phyloP scores from a whole-genome alignment of 1,140 invertebrate genomes.

The Pseudomyrmex pallidus region DNA sequence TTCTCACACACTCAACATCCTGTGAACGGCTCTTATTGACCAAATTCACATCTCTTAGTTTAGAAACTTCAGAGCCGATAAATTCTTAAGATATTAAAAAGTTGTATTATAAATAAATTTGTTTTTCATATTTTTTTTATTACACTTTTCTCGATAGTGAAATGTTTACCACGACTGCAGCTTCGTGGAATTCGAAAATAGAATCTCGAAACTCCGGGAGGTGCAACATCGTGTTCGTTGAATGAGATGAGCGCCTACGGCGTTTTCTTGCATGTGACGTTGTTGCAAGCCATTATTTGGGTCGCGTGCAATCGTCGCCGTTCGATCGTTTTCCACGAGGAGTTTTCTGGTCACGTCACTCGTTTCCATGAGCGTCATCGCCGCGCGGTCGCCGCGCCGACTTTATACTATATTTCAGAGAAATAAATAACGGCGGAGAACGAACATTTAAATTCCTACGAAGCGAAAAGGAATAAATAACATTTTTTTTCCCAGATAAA shows the following conservation, averaged over 20 bases:
- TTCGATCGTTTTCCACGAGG: conserved; percentile 41
- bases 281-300: conserved; percentile 49
- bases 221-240: neutral
- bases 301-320: conserved; percentile 48
- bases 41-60: too few relatives aligned
- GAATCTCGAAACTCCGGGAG: conserved; percentile 1
- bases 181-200: conserved; percentile 5
- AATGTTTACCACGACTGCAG: neutral
- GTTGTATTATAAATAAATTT: too few relatives aligned
- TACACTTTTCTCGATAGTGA: neutral
- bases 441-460: neutral
- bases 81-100: neutral
- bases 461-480: neutral
- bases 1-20: too few relatives aligned
- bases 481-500: too few relatives aligned
- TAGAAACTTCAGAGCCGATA: too few relatives aligned
- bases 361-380: conserved; percentile 48
- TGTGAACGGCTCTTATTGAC: too few relatives aligned
- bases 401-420: conserved; percentile 27
- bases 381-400: conserved; percentile 11
- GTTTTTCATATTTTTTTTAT: neutral
- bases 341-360: conserved; percentile 63
- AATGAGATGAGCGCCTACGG: conserved; percentile 8
- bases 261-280: conserved; percentile 37
- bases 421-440: conserved; percentile 40